These are phyloP conservation scores for Bradysia coprophila DNA, from an alignment of 1,140 invertebrate species.

Conservation along the genomic window DNA sequence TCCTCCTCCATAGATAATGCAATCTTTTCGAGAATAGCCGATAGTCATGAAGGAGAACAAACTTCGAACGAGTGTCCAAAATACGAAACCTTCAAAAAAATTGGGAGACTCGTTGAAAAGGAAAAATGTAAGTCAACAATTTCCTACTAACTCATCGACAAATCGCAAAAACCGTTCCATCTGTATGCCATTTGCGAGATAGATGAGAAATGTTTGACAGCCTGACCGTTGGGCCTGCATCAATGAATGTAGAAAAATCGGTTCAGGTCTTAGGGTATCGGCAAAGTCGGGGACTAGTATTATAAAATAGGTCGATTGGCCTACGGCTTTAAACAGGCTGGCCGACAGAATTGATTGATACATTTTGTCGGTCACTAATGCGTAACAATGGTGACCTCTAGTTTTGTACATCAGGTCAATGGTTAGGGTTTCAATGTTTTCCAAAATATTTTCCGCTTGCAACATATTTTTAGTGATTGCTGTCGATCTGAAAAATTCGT, in stretches of 20 bases:
- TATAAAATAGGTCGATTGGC: not conserved
- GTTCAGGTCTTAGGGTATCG: conserved; percentile 38
- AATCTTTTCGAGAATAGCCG: conserved; percentile 41
- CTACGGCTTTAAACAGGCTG: not conserved
- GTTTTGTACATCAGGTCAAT: not conserved
- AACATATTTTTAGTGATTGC: not conserved
- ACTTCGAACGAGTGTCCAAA: conserved; percentile 46
- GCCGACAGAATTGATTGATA: not conserved
- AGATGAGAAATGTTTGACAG: conserved; percentile 50
- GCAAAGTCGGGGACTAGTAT: conserved; percentile 21
- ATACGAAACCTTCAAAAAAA: conserved; percentile 46
- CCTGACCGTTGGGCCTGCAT: conserved; percentile 34
- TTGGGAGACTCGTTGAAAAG: too few species aligned
- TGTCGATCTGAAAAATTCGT: too few species aligned
- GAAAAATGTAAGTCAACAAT: too few species aligned
- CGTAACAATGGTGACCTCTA: not conserved
- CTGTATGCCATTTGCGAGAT: conserved; percentile 52
- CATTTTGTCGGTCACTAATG: not conserved
- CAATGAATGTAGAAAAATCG: conserved; percentile 30
- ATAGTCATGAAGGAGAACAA: conserved; percentile 44
- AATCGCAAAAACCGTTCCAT: conserved; percentile 41
- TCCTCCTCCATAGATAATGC: conserved; percentile 55
- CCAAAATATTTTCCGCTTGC: not conserved
- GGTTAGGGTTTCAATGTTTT: not conserved
- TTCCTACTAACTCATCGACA: conserved; percentile 35